Evolutionary conservation across 1,140 invertebrate genomes (phyloP), one percentile per base, ranked within the genome.

Genomic region (Halesus radiatus): DNA sequence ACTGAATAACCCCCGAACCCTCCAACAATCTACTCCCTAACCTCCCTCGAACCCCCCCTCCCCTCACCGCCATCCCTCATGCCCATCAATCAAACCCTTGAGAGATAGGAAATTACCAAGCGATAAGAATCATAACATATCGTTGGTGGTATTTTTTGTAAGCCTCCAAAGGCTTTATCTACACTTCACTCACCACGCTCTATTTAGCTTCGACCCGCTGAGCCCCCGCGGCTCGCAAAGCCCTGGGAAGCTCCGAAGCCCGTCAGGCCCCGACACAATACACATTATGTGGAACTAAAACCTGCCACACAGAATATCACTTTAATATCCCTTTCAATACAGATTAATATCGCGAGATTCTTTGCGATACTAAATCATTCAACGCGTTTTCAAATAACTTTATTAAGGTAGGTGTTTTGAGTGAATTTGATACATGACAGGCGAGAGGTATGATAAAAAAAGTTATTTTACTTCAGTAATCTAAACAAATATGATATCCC

Each of bases 81-180:
- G 50, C 53, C 54, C 81, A 82, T 82, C 81, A 82, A 82, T 82
- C 81, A 82, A 82, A 82, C 78, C 76, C 78, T 80, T 80, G 81
- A 82, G 80, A 77, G 80, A 80, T 82, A 78, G 81, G 81, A 82
- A 82, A 82, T 82, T 82, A 82, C 81, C 54, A 68, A 58, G 8
- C 53, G 81, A 82, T 82, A 82, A 82, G 74, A 78, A 82, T 82
- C 78, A 78, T 82, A 82, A 82, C 76, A 74, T 82, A 79, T 81
- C 80, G 80, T 81, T 58, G 60, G 77, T 32, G 80, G 73, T 76
- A 78, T 56, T 72, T 79, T 79, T 79, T 76, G 70, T 74, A 74
- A 74, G 50, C 70, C 54, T 74, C 52, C 45, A 37, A 56, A 74
- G 22, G 50, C 70, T 74, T 74, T 74, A 74, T 74, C 70, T 74